Percentiles rank a stretch among this genome's conserved stretches.
phyloP scores from a whole-genome alignment of 2,113 vertebrate genomes.

The Parotia lawesii region DNA sequence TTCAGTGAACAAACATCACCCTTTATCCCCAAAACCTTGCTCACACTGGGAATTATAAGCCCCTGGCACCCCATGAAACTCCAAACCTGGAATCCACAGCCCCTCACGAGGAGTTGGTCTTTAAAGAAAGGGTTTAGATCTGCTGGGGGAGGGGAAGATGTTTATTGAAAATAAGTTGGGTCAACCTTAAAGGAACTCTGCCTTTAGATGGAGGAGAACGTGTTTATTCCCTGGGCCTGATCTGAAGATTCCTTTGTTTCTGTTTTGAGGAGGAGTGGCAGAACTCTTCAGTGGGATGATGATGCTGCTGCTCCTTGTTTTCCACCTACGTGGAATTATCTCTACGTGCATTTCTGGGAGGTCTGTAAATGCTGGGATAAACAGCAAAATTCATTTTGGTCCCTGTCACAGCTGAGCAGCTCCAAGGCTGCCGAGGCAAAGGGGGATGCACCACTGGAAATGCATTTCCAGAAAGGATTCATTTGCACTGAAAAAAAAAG shows the following conservation, averaged over 20 bases:
- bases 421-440: neutral
- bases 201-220: neutral
- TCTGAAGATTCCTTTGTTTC: slow-evolving; percentile 25
- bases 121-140: neutral
- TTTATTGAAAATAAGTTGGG: neutral
- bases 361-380: neutral
- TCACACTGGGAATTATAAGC: neutral
- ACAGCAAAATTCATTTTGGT: neutral
- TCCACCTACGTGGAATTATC: neutral
- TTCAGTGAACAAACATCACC: neutral
- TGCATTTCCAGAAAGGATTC: neutral
- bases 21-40: neutral
- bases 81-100: neutral
- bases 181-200: neutral
- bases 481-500: neutral
- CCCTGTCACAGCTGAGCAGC: neutral
- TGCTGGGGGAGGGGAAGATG: neutral
- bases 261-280: slow-evolving; percentile 40
- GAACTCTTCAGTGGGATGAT: neutral
- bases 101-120: accelerated
- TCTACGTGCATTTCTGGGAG: neutral
- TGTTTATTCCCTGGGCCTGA: neutral
- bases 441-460: neutral
- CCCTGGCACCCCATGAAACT: neutral
- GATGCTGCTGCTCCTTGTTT: neutral